Evolutionary conservation across 2,797 vertebrate species (phyloP).

Genomic region (Megaceryle alcyon): DNA sequence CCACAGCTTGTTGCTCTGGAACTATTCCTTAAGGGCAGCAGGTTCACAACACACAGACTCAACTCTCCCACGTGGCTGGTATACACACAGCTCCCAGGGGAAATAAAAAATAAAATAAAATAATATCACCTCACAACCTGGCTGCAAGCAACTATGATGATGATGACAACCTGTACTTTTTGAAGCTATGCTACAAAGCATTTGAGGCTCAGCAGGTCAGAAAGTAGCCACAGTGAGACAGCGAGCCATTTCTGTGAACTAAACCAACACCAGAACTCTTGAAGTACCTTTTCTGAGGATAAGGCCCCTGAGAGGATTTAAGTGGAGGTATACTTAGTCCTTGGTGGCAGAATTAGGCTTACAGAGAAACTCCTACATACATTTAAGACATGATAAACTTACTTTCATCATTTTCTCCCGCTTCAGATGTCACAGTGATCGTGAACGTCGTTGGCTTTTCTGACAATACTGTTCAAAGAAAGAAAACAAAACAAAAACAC

Average conservation of each 20-base stretch:
- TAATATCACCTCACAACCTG: background rate
- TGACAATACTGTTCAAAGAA: constrained; percentile 85
- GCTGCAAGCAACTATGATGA: background rate
- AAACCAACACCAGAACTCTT: background rate
- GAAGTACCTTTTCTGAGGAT: background rate
- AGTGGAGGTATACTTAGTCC: background rate
- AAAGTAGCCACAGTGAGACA: background rate
- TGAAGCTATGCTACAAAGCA: background rate
- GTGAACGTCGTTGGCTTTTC: constrained; percentile 92
- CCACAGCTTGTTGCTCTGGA: background rate
- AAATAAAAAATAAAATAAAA: background rate
- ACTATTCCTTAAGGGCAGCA: background rate
- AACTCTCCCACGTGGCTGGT: background rate
- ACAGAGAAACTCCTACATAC: background rate
- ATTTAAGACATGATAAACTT: constrained; percentile 67
- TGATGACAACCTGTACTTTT: background rate
- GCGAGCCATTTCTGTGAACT: background rate
- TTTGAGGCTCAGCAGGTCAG: background rate
- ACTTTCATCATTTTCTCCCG: constrained; percentile 92
- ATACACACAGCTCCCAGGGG: background rate
- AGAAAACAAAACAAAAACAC: background rate
- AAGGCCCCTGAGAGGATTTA: background rate
- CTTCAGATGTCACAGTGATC: constrained; percentile 94
- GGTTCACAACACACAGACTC: background rate
- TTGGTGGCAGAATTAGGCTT: background rate